phyloP scores from a whole-genome alignment of 1,140 invertebrate species.

The Trissolcus basalis region DNA sequence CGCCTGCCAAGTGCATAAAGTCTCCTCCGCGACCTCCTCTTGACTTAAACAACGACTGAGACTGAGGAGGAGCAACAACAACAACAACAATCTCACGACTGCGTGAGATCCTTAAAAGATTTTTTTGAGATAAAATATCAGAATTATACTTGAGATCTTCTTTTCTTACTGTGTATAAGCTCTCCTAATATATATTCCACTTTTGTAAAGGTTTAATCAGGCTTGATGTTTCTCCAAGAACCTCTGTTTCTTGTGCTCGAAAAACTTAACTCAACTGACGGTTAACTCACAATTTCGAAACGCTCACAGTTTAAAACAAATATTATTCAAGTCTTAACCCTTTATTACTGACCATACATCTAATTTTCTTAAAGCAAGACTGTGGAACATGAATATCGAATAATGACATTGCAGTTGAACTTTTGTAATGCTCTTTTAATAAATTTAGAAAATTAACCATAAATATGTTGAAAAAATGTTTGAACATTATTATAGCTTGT shows the following conservation, averaged over 20 bases:
- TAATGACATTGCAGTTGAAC: no score
- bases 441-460: no score
- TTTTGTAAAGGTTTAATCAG: slow-evolving; percentile 60
- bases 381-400: no score
- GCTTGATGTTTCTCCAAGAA: slow-evolving; percentile 39
- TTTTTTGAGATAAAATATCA: slow-evolving; percentile 46
- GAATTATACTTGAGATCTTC: not conserved
- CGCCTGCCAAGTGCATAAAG: slow-evolving; percentile 59
- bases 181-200: slow-evolving; percentile 54
- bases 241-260: slow-evolving; percentile 15
- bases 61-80: slow-evolving; percentile 19
- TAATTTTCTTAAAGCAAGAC: no score
- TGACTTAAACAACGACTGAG: slow-evolving; percentile 44
- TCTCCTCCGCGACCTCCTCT: slow-evolving; percentile 36
- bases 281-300: no score
- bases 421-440: no score
- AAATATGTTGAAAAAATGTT: no score
- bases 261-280: no score
- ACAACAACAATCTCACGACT: slow-evolving; percentile 16
- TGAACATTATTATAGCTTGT: no score
- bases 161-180: slow-evolving; percentile 18
- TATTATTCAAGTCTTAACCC: no score
- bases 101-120: slow-evolving; percentile 42
- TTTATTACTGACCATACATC: no score
- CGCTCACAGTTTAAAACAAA: no score